phyloP scores from a whole-genome alignment of 1,140 invertebrate genomes.

The Danaus melanippus region DNA sequence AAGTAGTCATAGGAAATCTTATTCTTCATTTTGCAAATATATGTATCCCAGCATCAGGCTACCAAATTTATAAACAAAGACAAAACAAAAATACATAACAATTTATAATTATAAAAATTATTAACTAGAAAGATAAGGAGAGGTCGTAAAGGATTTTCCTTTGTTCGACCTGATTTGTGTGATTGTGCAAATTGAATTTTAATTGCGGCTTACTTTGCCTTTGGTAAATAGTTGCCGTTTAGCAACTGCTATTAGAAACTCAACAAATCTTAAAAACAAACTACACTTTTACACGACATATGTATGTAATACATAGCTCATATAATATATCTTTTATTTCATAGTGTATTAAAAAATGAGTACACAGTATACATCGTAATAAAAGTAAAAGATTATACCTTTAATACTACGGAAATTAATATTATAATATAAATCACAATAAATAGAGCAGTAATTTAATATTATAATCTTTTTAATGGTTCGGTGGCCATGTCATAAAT shows the following conservation, averaged over 20 bases:
- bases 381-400: too few species aligned
- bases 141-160: slow-evolving; percentile 22
- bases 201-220: slow-evolving; percentile 34
- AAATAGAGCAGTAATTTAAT: background rate
- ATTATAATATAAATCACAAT: too few species aligned
- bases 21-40: too few species aligned
- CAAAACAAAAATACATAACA: too few species aligned
- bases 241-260: slow-evolving; percentile 28
- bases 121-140: background rate
- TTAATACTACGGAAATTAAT: slow-evolving; percentile 1
- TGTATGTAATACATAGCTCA: slow-evolving; percentile 15
- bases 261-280: slow-evolving; percentile 27
- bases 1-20: too few species aligned
- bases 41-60: too few species aligned
- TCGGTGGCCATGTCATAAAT: slow-evolving; percentile 34
- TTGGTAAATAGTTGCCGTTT: slow-evolving; percentile 23
- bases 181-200: slow-evolving; percentile 53
- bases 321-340: slow-evolving; percentile 1
- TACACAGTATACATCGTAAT: too few species aligned
- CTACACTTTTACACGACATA: slow-evolving; percentile 28
- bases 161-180: slow-evolving; percentile 37
- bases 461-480: slow-evolving; percentile 45
- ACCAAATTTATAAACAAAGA: too few species aligned
- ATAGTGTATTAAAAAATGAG: too few species aligned
- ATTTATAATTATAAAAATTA: background rate